Evolutionary conservation across 2,797 vertebrate species (phyloP).

Genomic region (Loriculus beryllinus): DNA sequence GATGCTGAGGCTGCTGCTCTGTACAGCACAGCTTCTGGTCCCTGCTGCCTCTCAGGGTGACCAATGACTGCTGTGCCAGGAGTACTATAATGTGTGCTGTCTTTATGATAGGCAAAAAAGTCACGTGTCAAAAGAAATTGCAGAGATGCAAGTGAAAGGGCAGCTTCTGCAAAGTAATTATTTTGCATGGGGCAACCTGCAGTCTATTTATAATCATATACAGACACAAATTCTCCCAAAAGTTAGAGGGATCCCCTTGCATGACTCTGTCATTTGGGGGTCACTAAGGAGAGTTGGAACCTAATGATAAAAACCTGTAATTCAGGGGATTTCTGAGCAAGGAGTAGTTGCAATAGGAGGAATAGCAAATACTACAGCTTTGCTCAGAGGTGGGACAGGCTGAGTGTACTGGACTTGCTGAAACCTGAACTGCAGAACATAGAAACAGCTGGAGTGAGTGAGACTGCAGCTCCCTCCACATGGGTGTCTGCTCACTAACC

Average conservation of each 20-base stretch:
- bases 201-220: rapidly evolving
- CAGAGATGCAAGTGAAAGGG: neutral
- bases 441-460: neutral
- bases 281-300: neutral
- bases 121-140: rapidly evolving
- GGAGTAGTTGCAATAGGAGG: neutral
- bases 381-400: neutral
- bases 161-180: neutral
- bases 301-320: neutral
- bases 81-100: neutral
- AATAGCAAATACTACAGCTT: neutral
- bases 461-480: neutral
- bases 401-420: neutral
- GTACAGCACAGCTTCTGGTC: neutral
- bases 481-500: neutral
- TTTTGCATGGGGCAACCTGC: rapidly evolving
- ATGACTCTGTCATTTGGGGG: neutral
- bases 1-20: neutral
- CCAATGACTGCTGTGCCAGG: rapidly evolving
- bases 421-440: neutral
- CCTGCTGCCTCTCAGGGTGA: neutral
- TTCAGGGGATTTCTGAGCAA: neutral
- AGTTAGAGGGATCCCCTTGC: neutral
- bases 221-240: neutral
- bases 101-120: neutral